phyloP scores from a whole-genome alignment of 2,113 vertebrate species.

The Amphiprion percula region DNA sequence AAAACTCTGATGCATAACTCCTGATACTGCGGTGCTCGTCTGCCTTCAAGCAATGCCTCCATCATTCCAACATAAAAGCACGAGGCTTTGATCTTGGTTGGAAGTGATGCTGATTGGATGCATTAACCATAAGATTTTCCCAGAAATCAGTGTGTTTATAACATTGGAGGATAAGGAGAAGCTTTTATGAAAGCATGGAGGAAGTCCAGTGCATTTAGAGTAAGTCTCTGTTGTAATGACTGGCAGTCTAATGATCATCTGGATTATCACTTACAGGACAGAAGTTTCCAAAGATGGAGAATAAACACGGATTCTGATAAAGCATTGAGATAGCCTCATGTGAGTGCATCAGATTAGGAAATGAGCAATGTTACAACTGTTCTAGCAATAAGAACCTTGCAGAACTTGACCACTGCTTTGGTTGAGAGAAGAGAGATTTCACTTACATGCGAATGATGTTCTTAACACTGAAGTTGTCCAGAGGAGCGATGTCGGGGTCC shows the following conservation, averaged over 20 bases:
- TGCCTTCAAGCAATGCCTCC: background rate
- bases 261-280: background rate
- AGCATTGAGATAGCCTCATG: background rate
- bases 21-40: background rate
- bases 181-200: conserved; percentile 8
- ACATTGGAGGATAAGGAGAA: background rate
- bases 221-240: background rate
- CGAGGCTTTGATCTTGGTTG: conserved; percentile 26
- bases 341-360: no score
- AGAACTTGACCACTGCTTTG: background rate
- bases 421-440: background rate
- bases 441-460: conserved; percentile 98
- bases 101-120: conserved; percentile 23
- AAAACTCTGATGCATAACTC: background rate
- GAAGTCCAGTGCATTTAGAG: conserved; percentile 3
- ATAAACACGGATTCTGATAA: background rate
- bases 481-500: conserved; percentile 91
- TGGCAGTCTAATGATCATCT: background rate
- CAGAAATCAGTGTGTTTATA: conserved; percentile 6
- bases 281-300: no score
- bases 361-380: no score
- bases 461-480: conserved; percentile 98
- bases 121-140: conserved; percentile 13
- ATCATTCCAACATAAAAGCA: background rate
- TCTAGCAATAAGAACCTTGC: background rate